phyloP scores from a whole-genome alignment of 2,888 invertebrate genomes.

The Spisula subtruncata region DNA sequence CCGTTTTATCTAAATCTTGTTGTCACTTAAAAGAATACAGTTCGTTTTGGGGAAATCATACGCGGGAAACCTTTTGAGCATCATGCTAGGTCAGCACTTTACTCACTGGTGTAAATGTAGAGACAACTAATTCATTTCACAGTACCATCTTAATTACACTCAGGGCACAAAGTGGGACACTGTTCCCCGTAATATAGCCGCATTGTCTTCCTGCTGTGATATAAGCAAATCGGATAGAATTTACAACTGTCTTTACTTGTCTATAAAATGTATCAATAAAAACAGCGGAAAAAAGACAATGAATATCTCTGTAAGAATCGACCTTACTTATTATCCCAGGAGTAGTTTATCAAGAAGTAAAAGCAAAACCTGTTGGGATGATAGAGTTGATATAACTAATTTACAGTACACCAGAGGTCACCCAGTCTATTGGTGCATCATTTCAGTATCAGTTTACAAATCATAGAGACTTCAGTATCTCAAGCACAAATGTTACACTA shows the following conservation, averaged over 20 bases:
- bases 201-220: background rate
- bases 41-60: no score
- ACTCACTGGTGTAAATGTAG: background rate
- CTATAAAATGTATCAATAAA: conserved; percentile 1
- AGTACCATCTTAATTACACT: background rate
- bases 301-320: background rate
- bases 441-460: no score
- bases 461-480: no score
- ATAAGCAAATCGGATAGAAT: background rate
- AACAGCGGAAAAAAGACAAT: background rate
- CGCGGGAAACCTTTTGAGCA: background rate
- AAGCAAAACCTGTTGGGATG: no score
- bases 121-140: background rate
- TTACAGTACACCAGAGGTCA: no score
- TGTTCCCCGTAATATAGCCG: background rate
- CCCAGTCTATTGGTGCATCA: no score
- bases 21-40: no score
- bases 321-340: background rate
- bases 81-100: background rate
- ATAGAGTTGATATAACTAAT: no score
- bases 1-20: no score
- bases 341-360: background rate
- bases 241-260: conserved; percentile 1
- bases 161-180: background rate
- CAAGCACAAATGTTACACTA: no score